These are phyloP conservation scores for Lacanobia oleracea DNA, from an alignment of 2,888 invertebrate species.

Conservation along the genomic window DNA sequence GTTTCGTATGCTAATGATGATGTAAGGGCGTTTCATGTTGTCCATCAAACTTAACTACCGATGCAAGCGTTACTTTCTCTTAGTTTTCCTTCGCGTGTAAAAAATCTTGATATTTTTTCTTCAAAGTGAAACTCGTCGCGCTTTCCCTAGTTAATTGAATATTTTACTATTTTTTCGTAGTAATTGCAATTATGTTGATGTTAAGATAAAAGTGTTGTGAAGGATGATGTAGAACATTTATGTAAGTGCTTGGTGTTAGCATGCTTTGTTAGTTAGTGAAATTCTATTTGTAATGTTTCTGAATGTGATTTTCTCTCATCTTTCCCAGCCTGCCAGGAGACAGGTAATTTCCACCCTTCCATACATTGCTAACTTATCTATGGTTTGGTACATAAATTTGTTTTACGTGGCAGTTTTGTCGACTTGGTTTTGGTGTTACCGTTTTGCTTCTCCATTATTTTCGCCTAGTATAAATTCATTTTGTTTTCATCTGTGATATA, in stretches of 20 bases:
- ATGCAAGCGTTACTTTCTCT: constrained; percentile 78
- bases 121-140: constrained; percentile 85
- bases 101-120: constrained; percentile 88
- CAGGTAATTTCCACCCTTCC: constrained; percentile 83
- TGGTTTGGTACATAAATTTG: constrained; percentile 55
- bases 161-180: constrained; percentile 83
- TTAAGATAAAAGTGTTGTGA: constrained; percentile 73
- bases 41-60: constrained; percentile 48
- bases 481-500: constrained; percentile 18
- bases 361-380: constrained; percentile 67
- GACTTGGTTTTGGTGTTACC: constrained; percentile 57
- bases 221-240: constrained; percentile 75
- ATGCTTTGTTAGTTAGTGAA: constrained; percentile 85
- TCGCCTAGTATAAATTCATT: constrained; percentile 18
- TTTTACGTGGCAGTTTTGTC: constrained; percentile 52
- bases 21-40: constrained; percentile 72
- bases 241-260: constrained; percentile 76
- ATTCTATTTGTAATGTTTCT: constrained; percentile 89
- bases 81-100: constrained; percentile 88
- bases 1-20: constrained; percentile 3
- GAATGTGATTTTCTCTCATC: constrained; percentile 91
- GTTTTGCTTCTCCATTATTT: constrained; percentile 47
- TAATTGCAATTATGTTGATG: constrained; percentile 84
- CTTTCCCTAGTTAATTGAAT: constrained; percentile 88
- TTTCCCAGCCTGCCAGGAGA: constrained; percentile 91